phyloP scores from a whole-genome alignment of 2,113 vertebrate genomes.

The Hepsetus odoe region DNA sequence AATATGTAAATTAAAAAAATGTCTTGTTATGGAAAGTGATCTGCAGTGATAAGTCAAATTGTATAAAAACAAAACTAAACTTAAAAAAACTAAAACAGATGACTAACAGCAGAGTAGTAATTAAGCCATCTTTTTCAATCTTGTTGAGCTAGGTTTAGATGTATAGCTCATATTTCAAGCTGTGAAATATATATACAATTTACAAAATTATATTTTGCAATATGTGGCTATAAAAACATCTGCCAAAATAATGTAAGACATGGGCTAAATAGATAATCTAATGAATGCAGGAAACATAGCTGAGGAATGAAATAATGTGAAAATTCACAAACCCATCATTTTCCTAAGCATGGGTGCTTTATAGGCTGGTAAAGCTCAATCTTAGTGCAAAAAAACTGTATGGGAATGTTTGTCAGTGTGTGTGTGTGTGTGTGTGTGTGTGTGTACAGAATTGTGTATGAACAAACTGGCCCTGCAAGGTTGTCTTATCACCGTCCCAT shows the following conservation, averaged over 20 bases:
- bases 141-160: neutral
- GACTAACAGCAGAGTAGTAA: too few relatives aligned
- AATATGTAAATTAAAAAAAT: too few relatives aligned
- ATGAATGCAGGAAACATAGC: too few relatives aligned
- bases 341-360: conserved; percentile 57
- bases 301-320: neutral
- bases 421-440: conserved; percentile 55
- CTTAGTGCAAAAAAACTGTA: conserved; percentile 50
- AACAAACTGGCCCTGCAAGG: conserved; percentile 18
- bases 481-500: conserved; percentile 25
- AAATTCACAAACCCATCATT: conserved; percentile 65
- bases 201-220: neutral
- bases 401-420: conserved; percentile 45
- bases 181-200: neutral
- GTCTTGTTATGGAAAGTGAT: too few relatives aligned
- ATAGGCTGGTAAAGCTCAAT: conserved; percentile 22
- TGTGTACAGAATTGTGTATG: conserved; percentile 66
- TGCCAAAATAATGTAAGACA: neutral
- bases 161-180: neutral
- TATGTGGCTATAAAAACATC: neutral
- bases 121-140: neutral
- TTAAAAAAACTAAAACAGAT: too few relatives aligned
- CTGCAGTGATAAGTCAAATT: too few relatives aligned
- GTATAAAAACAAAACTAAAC: too few relatives aligned
- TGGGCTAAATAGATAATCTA: neutral